Base-by-base conservation (phyloP, 2,797 vertebrate genomes). In the Yasuhikotakia modesta region DNA sequence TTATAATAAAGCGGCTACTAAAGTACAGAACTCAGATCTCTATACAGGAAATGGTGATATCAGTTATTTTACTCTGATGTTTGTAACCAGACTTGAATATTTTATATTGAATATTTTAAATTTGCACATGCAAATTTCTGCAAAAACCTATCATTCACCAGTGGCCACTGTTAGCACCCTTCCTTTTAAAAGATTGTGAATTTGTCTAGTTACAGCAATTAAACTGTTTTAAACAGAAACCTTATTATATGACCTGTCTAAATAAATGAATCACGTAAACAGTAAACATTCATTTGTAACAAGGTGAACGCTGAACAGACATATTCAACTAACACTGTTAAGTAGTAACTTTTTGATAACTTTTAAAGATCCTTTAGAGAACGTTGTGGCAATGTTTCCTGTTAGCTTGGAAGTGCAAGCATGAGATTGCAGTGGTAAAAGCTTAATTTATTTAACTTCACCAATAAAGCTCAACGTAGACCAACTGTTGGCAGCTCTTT, bases 401-500 rank as follows among this genome's bases (percentile, higher is more conserved):
- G 32, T 35, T 35, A 35, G 32, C 32, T 35, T 3, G 6, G 32
- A 35, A 35, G 32, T n/a, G 16, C 17, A 50, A 63, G 7, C 2
- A 61, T 35, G 30, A 39, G 35, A 39, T 6, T 2, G 32, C 32
- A 35, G 6, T 7, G 2, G 57, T 14, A 60, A 60, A 2, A 60
- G 22, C 24, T 11, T 27, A 5, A 14, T 13, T 27, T 5, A 35
- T 2, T 7, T 5, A 35, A 1, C 53, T 4, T 11, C 22, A 30
- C 1, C 12, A 17, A 30, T 60, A 0, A 24, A 63, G 63, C 17
- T 17, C 32, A 70, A 58, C 30, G 32, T 58, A 80, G 12, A 78
- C 32, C 39, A 68, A 71, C 43, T 32, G 4, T 65, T 78, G 75
- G 76, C 75, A 82, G 69, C 61, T 76, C 63, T 73, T 58, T 82